Evolutionary conservation across 2,113 vertebrate species (phyloP).

Genomic region (Esox niger): DNA sequence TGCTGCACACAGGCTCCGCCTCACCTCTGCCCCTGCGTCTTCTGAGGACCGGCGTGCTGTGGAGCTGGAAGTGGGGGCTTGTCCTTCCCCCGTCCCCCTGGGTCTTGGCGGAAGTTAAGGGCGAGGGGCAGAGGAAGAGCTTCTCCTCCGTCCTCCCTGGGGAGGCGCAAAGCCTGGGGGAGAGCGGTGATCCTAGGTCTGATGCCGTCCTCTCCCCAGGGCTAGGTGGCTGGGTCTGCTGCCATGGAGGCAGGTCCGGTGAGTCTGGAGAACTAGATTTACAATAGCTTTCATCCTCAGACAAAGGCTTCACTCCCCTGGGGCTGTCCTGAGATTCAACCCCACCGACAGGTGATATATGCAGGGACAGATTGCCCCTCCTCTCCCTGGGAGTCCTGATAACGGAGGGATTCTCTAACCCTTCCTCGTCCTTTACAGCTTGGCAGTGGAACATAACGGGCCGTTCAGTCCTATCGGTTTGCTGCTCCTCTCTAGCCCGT

Average conservation of each 20-base stretch:
- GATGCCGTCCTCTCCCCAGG: constrained; percentile 56
- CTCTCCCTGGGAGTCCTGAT: constrained; percentile 56
- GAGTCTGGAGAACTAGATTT: constrained; percentile 77
- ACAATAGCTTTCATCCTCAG: constrained; percentile 59
- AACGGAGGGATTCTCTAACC: constrained; percentile 48
- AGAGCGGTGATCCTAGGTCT: constrained; percentile 31
- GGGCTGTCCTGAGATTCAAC: constrained; percentile 43
- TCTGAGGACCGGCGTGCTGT: constrained; percentile 82
- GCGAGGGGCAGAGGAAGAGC: constrained; percentile 52
- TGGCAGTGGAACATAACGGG: constrained; percentile 34
- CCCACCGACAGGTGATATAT: constrained; percentile 44
- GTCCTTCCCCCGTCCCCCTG: constrained; percentile 43
- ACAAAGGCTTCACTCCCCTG: constrained; percentile 51
- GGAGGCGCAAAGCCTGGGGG: constrained; percentile 34
- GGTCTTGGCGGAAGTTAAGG: constrained; percentile 34
- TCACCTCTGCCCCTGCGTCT: constrained; percentile 61
- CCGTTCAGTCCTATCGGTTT: not conserved
- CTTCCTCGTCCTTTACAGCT: constrained; percentile 16
- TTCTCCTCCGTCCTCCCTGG: constrained; percentile 28
- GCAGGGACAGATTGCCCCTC: constrained; percentile 58
- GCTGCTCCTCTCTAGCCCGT: not conserved
- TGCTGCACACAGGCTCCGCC: constrained; percentile 73
- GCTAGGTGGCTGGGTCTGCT: constrained; percentile 71
- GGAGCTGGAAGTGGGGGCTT: constrained; percentile 67
- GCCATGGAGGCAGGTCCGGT: constrained; percentile 83